phyloP scores from a whole-genome alignment of 2,888 invertebrate species.

The Nephrotoma flavescens region DNA sequence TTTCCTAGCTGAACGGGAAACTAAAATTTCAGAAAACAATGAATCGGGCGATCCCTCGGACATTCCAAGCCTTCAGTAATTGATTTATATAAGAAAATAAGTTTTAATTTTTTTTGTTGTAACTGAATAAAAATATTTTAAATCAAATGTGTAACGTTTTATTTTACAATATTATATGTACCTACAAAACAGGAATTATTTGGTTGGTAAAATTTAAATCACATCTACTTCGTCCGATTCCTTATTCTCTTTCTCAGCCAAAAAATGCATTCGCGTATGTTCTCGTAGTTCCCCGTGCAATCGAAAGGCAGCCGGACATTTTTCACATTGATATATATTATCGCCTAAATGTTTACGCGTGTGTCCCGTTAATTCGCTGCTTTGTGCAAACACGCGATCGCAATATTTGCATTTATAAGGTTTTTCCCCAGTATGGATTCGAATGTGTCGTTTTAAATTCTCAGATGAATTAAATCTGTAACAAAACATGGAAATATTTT shows the following conservation, averaged over 20 bases:
- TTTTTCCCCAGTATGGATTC: neutral
- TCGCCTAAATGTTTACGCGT: neutral
- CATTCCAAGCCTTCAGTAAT: neutral
- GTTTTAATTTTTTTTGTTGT: neutral
- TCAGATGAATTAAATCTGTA: neutral
- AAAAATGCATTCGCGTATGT: neutral
- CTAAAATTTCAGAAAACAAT: neutral
- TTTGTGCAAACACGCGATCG: neutral
- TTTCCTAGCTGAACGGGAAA: neutral
- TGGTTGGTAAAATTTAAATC: neutral
- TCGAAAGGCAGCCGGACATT: neutral
- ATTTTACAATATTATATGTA: neutral
- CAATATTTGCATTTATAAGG: neutral
- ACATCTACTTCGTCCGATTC: too few relatives aligned
- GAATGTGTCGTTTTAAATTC: neutral
- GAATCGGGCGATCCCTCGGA: neutral
- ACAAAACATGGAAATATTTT: neutral
- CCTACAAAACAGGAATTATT: neutral
- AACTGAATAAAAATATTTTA: neutral
- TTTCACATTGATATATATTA: neutral
- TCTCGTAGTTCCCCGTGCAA: neutral
- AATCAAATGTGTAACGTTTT: neutral
- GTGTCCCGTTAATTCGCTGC: neutral
- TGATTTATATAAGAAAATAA: neutral
- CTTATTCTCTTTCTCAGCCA: neutral